Base-by-base conservation (phyloP, 2,888 invertebrate species). In the Diaprepes abbreviatus region DNA sequence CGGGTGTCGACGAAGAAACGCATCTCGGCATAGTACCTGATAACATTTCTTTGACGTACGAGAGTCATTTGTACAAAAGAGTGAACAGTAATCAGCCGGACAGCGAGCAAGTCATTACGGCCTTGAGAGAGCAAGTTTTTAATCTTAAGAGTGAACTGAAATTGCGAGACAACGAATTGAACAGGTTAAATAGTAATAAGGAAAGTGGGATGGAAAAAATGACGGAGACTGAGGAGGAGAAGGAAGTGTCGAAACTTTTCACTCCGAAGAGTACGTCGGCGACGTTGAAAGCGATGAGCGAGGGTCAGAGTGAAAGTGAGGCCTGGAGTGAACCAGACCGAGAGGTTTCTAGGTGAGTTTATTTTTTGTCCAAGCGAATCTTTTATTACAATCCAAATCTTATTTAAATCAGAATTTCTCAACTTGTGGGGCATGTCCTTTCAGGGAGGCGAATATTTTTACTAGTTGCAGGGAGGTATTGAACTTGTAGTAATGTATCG, bases 281-380 rank as follows among this genome's bases (percentile, higher is more conserved):
- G n/a, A 64, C 64, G 7, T 69, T 80, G 9, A 82, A 80, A 71
- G 76, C 74, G 28, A 72, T 77, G 59, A 79, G 77, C 35, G 82
- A 81, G 10, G 78, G 77, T 62, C 85, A 85, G 4, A 88, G 90
- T 1, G 95, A 95, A 79, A 93, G 94, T 0, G 95, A 95, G 80
- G 90, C 92, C 31, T 95, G 94, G 91, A 94, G 94, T 0, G 95
- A 95, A 79, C 94, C 95, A 0, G 95, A 95, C 80, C 87, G 93
- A 48, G 90, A 89, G 69, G 93, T 95, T 1, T 94, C 94, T 0
- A 84, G 91, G 70, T 72, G 31, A 66, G 54, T 55, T 10, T 35
- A 5, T 33, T 33, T 33, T n/a, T n/a, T n/a, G n/a, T n/a, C n/a
- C n/a, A n/a, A n/a, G n/a, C n/a, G n/a, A n/a, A n/a, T n/a, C n/a